These are phyloP conservation scores for Zygothrica quintamaculata DNA, from an alignment of 2,888 invertebrate species.

Conservation along the genomic window DNA sequence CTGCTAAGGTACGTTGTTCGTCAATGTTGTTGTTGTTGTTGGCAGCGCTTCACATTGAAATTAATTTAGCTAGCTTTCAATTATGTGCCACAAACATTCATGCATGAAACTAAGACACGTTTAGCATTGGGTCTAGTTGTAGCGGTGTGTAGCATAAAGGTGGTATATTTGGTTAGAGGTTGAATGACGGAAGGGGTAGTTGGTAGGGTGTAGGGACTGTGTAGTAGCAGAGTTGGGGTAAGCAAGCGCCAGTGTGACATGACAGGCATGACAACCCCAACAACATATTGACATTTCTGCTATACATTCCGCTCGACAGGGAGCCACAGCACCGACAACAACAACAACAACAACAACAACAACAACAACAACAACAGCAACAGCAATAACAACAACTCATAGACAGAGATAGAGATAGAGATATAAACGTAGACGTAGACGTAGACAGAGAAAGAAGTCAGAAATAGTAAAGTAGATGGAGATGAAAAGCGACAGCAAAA, in stretches of 20 bases:
- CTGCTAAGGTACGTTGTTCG: constrained; percentile 21
- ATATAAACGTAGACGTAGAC: constrained; percentile 5
- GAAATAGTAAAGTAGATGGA: too few species aligned
- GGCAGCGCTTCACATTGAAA: constrained; percentile 79
- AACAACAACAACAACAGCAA: too few species aligned
- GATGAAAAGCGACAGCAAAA: constrained; percentile 10
- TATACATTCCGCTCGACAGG: constrained; percentile 72
- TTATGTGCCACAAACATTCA: constrained; percentile 84
- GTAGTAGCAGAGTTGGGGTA: too few species aligned
- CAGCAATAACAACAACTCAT: constrained; percentile 18
- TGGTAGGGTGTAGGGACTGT: neutral
- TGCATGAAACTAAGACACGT: constrained; percentile 79
- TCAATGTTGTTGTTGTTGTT: constrained; percentile 26
- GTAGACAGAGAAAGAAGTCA: constrained; percentile 5
- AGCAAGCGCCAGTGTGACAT: constrained; percentile 71
- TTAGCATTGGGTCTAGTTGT: constrained; percentile 41
- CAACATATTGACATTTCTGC: constrained; percentile 79
- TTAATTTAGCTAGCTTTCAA: constrained; percentile 84
- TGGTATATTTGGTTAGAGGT: too few species aligned
- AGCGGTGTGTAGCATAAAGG: neutral
- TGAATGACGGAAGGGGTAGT: neutral
- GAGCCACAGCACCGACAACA: constrained; percentile 35
- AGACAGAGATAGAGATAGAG: constrained; percentile 20
- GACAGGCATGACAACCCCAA: constrained; percentile 76
- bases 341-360: too few species aligned